These are phyloP conservation scores for Drosophila pseudoobscura DNA, from an alignment of 1,140 invertebrate species.

Conservation along the genomic window DNA sequence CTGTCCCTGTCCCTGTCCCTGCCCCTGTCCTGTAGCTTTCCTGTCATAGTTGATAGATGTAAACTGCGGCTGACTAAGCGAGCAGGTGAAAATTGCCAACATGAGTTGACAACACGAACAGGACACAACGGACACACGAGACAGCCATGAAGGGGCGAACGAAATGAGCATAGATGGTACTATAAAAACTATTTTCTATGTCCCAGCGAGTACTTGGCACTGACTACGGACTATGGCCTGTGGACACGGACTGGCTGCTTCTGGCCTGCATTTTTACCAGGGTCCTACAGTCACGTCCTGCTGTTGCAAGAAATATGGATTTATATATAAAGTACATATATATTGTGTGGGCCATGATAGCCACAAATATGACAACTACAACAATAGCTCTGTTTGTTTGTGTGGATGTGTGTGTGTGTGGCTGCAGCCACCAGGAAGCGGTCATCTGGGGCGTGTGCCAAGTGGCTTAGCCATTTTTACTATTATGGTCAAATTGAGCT, in stretches of 20 bases:
- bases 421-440: conserved; percentile 5
- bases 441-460: conserved; percentile 52
- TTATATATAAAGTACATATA: conserved; percentile 14
- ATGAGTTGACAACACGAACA: conserved; percentile 71
- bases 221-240: conserved; percentile 1
- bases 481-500: conserved; percentile 69
- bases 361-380: conserved; percentile 68
- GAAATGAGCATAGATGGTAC: conserved; percentile 62
- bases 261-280: conserved; percentile 45
- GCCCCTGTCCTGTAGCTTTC: conserved; percentile 2
- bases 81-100: conserved; percentile 78
- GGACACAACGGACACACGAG: background rate
- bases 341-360: conserved; percentile 48
- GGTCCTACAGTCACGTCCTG: conserved; percentile 64
- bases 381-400: conserved; percentile 1
- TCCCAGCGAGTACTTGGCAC: conserved; percentile 43
- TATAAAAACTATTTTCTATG: conserved; percentile 76
- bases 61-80: conserved; percentile 62
- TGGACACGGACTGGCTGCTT: conserved; percentile 1
- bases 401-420: too few relatives aligned
- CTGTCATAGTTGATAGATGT: conserved; percentile 67
- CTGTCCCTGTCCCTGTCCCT: background rate
- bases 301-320: conserved; percentile 18
- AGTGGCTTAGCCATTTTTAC: conserved; percentile 54
- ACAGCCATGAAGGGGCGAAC: conserved; percentile 23